A percentile compares a stretch with the other conserved stretches of the same genome.
Evolutionary conservation across 2,113 vertebrate genomes (phyloP).

Genomic region (Mellivora capensis): DNA sequence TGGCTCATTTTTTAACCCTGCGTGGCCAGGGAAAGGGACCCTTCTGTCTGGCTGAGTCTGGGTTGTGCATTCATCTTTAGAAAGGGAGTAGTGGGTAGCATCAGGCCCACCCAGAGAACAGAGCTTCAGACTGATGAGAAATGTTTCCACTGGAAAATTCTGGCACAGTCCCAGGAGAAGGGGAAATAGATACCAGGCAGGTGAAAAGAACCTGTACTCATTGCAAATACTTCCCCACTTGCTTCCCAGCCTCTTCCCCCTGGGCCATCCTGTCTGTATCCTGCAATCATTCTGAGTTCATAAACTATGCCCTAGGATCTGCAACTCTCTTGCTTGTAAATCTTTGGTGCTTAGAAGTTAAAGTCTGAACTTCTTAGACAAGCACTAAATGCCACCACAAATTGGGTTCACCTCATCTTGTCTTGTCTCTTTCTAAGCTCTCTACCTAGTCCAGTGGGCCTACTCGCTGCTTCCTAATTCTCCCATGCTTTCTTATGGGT

Average conservation of each 20-base stretch:
- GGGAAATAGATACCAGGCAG: not conserved
- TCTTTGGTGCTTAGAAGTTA: not conserved
- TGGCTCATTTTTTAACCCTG: not conserved
- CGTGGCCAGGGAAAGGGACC: not conserved
- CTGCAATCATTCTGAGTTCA: not conserved
- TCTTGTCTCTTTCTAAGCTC: not conserved
- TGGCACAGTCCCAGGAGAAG: not conserved
- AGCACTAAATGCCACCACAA: not conserved
- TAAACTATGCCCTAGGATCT: not conserved
- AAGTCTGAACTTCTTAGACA: not conserved
- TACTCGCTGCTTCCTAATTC: not conserved
- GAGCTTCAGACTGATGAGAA: not conserved
- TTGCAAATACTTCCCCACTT: not conserved
- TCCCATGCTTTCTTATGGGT: not conserved
- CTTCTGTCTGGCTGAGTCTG: not conserved
- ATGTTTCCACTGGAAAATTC: not conserved
- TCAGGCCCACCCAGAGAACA: not conserved
- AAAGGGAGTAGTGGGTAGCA: not conserved
- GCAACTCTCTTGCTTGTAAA: not conserved
- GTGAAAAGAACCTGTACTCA: not conserved
- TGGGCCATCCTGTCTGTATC: not conserved
- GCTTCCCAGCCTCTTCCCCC: not conserved
- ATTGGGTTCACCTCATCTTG: not conserved
- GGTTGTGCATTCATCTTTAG: not conserved
- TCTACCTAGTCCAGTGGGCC: not conserved